phyloP scores from a whole-genome alignment of 2,888 invertebrate genomes.

The Cataglyphis albicans region DNA sequence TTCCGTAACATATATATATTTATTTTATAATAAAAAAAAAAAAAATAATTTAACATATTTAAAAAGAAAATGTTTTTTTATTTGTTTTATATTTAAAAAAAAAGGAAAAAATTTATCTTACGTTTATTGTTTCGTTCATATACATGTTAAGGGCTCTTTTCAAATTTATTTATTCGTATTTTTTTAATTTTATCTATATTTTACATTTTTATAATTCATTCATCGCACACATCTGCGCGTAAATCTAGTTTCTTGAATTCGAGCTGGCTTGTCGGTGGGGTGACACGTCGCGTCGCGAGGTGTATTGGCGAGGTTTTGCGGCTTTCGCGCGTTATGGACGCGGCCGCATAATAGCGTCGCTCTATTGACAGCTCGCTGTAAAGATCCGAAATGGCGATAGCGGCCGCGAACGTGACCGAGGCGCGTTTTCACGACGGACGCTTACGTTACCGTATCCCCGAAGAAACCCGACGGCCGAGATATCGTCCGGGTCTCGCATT shows the following conservation, averaged over 20 bases:
- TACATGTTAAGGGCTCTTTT: neutral
- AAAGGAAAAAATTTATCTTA: neutral
- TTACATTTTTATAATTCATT: constrained; percentile 1
- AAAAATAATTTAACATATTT: neutral
- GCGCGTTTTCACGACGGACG: constrained; percentile 49
- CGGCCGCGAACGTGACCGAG: constrained; percentile 55
- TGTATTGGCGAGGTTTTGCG: constrained; percentile 46
- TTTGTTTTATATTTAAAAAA: neutral
- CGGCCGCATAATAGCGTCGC: constrained; percentile 51
- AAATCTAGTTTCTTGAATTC: constrained; percentile 42
- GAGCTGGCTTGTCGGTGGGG: constrained; percentile 32
- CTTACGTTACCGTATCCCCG: constrained; percentile 51
- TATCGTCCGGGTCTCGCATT: constrained; percentile 39
- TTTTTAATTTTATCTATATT: neutral
- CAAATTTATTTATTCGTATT: neutral
- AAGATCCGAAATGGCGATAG: constrained; percentile 53
- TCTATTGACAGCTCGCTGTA: constrained; percentile 57
- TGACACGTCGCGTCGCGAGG: constrained; percentile 17
- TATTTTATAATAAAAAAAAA: neutral
- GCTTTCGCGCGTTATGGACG: constrained; percentile 42
- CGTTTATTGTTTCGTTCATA: neutral
- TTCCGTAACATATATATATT: neutral
- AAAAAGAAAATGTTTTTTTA: constrained; percentile 1
- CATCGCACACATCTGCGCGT: neutral
- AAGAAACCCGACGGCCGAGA: constrained; percentile 41